Evolutionary conservation across 2,113 vertebrate species (phyloP).

Genomic region (Verasper variegatus): DNA sequence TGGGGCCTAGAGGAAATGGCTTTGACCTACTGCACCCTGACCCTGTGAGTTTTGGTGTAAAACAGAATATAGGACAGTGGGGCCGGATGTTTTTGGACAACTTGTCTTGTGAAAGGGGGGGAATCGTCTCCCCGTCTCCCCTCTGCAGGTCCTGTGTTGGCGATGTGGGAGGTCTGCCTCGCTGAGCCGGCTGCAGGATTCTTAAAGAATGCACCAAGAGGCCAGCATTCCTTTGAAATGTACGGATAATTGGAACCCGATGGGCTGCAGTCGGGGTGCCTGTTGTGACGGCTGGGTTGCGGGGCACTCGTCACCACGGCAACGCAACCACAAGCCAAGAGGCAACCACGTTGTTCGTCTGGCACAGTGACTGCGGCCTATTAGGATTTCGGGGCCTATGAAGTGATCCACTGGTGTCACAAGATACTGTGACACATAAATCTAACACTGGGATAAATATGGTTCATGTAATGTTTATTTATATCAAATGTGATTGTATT

Average conservation of each 20-base stretch:
- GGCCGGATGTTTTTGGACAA: slow-evolving; percentile 73
- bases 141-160: slow-evolving; percentile 53
- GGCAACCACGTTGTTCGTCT: slow-evolving; percentile 41
- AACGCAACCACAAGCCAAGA: slow-evolving; percentile 67
- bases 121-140: slow-evolving; percentile 38
- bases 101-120: slow-evolving; percentile 48
- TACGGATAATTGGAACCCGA: slow-evolving; percentile 81
- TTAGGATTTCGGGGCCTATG: slow-evolving; percentile 32
- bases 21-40: slow-evolving; percentile 70
- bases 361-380: slow-evolving; percentile 21
- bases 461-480: neutral
- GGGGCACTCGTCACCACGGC: slow-evolving; percentile 54
- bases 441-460: neutral
- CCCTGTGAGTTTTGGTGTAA: slow-evolving; percentile 55
- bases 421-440: slow-evolving; percentile 12
- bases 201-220: slow-evolving; percentile 70
- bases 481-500: neutral
- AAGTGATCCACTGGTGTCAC: slow-evolving; percentile 13
- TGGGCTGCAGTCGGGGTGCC: slow-evolving; percentile 73
- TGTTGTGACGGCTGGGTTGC: slow-evolving; percentile 77
- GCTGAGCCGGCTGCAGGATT: slow-evolving; percentile 55
- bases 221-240: slow-evolving; percentile 81
- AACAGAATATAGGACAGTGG: slow-evolving; percentile 63
- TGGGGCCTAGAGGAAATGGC: slow-evolving; percentile 69
- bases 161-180: slow-evolving; percentile 77